phyloP scores from a whole-genome alignment of 2,888 invertebrate species.

The Osmoderma eremita region DNA sequence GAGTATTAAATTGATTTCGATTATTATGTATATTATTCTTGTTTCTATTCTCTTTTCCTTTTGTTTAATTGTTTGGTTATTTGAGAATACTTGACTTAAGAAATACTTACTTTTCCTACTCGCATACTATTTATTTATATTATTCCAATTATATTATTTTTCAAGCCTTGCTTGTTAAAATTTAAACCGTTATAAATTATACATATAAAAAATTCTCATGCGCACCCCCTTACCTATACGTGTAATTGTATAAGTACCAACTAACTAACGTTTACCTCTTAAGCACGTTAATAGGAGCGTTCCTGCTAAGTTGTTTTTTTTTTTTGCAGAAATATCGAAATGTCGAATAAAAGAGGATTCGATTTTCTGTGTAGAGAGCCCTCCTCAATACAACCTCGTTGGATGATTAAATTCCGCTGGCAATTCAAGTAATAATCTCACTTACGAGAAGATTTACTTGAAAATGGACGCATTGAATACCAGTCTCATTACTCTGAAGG shows the following conservation, averaged over 20 bases:
- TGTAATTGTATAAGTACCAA: background rate
- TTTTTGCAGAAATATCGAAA: background rate
- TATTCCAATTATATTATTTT: no score
- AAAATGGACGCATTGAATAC: background rate
- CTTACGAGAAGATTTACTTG: constrained; percentile 12
- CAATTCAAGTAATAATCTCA: constrained; percentile 19
- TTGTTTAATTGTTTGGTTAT: no score
- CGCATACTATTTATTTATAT: no score
- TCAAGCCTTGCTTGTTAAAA: no score
- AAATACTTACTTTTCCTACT: no score
- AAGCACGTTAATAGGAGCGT: background rate
- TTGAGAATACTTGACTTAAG: no score
- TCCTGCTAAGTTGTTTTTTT: background rate
- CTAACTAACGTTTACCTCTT: background rate
- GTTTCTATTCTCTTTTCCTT: no score
- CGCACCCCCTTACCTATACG: background rate
- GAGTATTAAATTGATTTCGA: no score
- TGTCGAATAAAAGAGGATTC: background rate
- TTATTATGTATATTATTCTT: no score
- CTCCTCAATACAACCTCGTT: background rate
- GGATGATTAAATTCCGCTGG: constrained; percentile 8
- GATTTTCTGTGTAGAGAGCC: constrained; percentile 11
- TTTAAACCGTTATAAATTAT: no score
- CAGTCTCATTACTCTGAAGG: background rate
- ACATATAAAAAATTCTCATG: no score